Evolutionary conservation across 2,888 invertebrate genomes (phyloP).

Genomic region (Ophion ventricosus): DNA sequence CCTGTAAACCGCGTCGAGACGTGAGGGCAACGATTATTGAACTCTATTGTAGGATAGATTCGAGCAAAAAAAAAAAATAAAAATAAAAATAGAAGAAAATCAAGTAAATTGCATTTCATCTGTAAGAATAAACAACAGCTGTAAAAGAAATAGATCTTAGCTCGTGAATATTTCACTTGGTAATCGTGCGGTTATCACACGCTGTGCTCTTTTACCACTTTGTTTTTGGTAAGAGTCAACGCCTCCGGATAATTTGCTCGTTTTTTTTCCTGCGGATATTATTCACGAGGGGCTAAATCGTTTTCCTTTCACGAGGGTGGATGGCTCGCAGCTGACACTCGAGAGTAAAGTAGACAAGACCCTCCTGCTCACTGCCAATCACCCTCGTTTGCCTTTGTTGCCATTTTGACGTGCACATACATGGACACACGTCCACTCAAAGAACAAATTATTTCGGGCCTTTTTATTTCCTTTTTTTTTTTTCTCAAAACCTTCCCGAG

Average conservation of each 20-base stretch:
- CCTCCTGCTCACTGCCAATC: constrained; percentile 40
- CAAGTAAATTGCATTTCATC: constrained; percentile 24
- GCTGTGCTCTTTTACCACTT: constrained; percentile 12
- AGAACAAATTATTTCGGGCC: constrained; percentile 31
- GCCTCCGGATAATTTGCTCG: constrained; percentile 40
- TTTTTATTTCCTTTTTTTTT: constrained; percentile 33
- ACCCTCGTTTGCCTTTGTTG: constrained; percentile 46
- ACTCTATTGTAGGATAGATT: constrained; percentile 47
- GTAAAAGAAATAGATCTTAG: constrained; percentile 31
- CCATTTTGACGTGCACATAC: constrained; percentile 20
- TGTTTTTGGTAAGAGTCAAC: constrained; percentile 11
- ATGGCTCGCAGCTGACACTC: constrained; percentile 39
- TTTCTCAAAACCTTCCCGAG: constrained; percentile 25
- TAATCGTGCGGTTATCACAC: constrained; percentile 33
- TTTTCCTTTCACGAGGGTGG: constrained; percentile 50
- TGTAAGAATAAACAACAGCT: constrained; percentile 30
- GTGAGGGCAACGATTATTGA: constrained; percentile 43
- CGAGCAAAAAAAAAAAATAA: constrained; percentile 46
- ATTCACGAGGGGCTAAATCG: constrained; percentile 32
- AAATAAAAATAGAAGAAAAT: constrained; percentile 40
- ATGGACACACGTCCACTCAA: constrained; percentile 18
- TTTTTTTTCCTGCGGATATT: constrained; percentile 42
- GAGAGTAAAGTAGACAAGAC: constrained; percentile 32
- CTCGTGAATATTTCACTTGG: constrained; percentile 26
- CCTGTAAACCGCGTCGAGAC: constrained; percentile 29